phyloP scores from a whole-genome alignment of 2,888 invertebrate genomes.

The Nezara viridula region DNA sequence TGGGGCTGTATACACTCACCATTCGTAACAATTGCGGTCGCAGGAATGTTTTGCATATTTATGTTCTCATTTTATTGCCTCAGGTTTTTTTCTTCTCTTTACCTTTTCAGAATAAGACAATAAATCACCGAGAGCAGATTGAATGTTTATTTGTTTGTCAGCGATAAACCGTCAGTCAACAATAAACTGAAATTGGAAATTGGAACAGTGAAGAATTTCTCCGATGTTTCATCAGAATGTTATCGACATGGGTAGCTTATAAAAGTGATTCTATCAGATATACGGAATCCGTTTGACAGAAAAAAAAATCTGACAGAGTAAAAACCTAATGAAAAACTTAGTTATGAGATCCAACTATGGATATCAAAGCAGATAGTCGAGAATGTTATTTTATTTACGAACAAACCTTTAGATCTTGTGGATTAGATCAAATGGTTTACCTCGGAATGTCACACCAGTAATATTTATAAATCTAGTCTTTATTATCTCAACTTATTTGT shows the following conservation, averaged over 20 bases:
- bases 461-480: neutral
- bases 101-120: neutral
- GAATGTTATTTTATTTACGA: no score
- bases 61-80: neutral
- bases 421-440: neutral
- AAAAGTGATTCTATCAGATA: neutral
- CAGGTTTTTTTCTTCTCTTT: neutral
- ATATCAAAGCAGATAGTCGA: neutral
- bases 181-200: slow-evolving; percentile 21
- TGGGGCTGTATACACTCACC: neutral
- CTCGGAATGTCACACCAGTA: neutral
- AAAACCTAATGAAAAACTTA: neutral
- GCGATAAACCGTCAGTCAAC: neutral
- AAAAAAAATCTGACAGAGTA: neutral
- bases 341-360: neutral
- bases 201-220: neutral
- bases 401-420: neutral
- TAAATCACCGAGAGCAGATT: neutral
- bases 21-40: neutral
- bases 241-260: neutral
- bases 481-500: neutral
- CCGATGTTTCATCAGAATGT: neutral
- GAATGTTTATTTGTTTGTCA: neutral
- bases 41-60: neutral
- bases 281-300: neutral